Evolutionary conservation across 2,113 vertebrate species (phyloP), one percentile per base, ranked within the genome.

Genomic region (Pygoscelis adeliae): DNA sequence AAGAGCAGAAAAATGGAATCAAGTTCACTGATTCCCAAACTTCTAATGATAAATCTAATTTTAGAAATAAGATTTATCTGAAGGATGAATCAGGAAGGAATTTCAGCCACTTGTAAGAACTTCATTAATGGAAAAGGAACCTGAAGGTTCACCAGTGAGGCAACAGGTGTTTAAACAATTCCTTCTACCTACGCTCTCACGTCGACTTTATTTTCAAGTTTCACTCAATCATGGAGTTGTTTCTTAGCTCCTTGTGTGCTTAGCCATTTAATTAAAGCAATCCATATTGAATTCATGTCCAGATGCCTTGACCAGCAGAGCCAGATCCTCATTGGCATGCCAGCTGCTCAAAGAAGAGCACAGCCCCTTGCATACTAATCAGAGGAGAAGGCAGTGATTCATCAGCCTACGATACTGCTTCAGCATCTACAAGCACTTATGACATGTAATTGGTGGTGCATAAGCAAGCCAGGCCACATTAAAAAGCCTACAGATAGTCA

Each of bases 401-500:
- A 98, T 98, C 98, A 98, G 98, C 98, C 98, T 62, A 78, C 80
- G 96, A 97, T 98, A 97, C 97, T 76, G 98, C 98, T 98, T 85
- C 98, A 98, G 98, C 98, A 98, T 98, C 98, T 98, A 98, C 98
- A 98, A 98, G 98, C 98, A 98, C 98, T 98, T 98, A 99, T 98
- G 98, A 98, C 98, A 98, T 98, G 98, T 98, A 98, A 98, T 98
- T 98, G 98, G 98, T 98, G 98, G 98, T 98, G 98, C 98, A 98
- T 98, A 98, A 98, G 98, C 98, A 98, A 99, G 98, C 98, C 98
- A 98, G 98, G 98, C 98, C 98, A 98, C 98, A 98, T 98, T 98
- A 98, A 98, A 98, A 98, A 98, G 98, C 98, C 98, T 97, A 98
- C 98, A 98, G 98, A 99, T 98, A 98, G 98, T 98, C 98, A 98